phyloP scores from a whole-genome alignment of 2,797 vertebrate genomes.

The Enteromius unitaeniatus region DNA sequence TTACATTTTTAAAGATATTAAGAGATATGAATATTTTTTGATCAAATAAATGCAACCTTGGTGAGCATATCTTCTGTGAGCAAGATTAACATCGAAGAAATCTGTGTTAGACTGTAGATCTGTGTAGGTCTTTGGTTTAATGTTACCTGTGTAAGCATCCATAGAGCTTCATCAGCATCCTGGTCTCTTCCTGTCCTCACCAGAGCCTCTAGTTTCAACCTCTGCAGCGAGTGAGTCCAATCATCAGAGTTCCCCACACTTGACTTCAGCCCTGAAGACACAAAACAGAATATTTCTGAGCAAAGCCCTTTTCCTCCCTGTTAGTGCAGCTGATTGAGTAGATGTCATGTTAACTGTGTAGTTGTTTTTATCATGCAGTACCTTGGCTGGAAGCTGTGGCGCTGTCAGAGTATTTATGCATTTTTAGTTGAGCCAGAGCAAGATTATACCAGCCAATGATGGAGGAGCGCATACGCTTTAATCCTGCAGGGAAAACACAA shows the following conservation, averaged over 20 bases:
- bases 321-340: background rate
- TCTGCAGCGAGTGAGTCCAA: conserved; percentile 74
- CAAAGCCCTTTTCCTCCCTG: background rate
- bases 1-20: no score
- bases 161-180: conserved; percentile 84
- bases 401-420: conserved; percentile 82
- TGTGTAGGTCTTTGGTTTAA: background rate
- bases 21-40: no score
- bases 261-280: conserved; percentile 78
- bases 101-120: background rate
- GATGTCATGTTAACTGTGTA: background rate
- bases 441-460: conserved; percentile 82
- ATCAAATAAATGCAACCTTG: background rate
- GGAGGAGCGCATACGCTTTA: conserved; percentile 78
- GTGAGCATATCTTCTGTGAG: background rate
- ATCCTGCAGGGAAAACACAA: conserved; percentile 73
- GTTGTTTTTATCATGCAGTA: conserved; percentile 61
- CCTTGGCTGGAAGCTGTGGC: conserved; percentile 87
- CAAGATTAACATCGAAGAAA: background rate
- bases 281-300: background rate
- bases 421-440: conserved; percentile 86
- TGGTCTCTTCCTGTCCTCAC: conserved; percentile 76
- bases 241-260: conserved; percentile 67
- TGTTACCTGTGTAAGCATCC: conserved; percentile 84
- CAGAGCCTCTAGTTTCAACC: conserved; percentile 82